A percentile compares a stretch with the other conserved stretches of the same genome.
phyloP scores from a whole-genome alignment of 2,113 vertebrate species.

The Rhinichthys klamathensis region DNA sequence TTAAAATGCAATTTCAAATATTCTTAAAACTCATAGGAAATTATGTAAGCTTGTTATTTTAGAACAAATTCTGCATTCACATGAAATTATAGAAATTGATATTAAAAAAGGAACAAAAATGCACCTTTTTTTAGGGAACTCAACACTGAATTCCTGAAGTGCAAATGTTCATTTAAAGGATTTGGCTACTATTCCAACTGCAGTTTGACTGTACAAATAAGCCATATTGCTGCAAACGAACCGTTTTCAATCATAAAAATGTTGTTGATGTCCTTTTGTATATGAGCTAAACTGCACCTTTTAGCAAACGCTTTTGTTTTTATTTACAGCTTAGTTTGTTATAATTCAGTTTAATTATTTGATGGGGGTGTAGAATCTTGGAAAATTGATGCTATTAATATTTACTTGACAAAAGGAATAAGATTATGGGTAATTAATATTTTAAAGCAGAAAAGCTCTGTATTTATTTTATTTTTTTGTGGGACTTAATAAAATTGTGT shows the following conservation, averaged over 20 bases:
- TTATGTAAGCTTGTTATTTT: background rate
- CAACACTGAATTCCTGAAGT: background rate
- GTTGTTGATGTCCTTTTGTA: background rate
- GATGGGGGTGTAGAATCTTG: background rate
- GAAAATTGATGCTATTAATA: background rate
- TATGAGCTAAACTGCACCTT: background rate
- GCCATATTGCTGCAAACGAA: background rate
- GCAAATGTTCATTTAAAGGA: background rate
- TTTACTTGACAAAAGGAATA: background rate
- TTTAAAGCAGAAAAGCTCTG: background rate
- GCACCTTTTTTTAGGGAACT: background rate
- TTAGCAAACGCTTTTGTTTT: background rate
- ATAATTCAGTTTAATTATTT: background rate
- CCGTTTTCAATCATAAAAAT: background rate
- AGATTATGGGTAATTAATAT: background rate
- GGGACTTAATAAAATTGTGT: conserved; percentile 10
- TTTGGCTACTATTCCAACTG: background rate
- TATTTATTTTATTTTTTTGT: conserved; percentile 20
- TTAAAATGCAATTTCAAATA: background rate
- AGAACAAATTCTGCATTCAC: background rate
- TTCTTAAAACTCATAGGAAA: background rate
- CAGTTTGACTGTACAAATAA: background rate
- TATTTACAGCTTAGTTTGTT: background rate
- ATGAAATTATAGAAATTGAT: background rate
- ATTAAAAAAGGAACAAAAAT: background rate